Conservation (phyloP, 2,797 vertebrate species). For the Poeciliopsis infans region DNA sequence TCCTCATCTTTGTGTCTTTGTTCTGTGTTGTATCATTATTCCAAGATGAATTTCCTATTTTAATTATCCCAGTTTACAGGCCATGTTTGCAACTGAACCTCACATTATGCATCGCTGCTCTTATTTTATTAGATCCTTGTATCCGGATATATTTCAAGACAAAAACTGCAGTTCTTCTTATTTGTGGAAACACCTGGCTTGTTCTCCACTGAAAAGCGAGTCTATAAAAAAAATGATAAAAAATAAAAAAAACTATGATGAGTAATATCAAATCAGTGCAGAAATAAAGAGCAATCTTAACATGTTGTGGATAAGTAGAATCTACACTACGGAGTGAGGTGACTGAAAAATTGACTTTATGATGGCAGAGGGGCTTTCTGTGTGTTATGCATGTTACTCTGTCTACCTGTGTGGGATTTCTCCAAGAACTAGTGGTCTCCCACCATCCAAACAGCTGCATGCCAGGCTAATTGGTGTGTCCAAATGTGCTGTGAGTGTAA, state of each 20-base stretch:
- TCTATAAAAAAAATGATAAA: background rate
- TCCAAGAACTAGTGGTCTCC: background rate
- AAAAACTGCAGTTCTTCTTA: background rate
- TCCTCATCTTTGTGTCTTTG: background rate
- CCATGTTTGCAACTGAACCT: background rate
- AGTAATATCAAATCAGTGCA: background rate
- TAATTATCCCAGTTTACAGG: background rate
- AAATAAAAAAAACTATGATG: background rate
- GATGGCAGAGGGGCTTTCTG: background rate
- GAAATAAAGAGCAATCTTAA: background rate
- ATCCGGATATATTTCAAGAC: background rate
- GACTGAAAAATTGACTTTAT: background rate
- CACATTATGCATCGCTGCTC: background rate
- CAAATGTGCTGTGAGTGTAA: background rate
- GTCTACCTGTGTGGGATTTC: background rate
- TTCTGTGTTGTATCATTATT: background rate
- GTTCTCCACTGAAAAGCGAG: background rate
- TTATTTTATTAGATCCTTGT: background rate
- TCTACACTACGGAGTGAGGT: background rate
- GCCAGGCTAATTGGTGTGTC: slow-evolving; percentile 6
- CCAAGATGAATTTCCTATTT: too few relatives aligned
- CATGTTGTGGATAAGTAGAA: background rate
- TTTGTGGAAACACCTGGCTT: background rate
- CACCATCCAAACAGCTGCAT: slow-evolving; percentile 1
- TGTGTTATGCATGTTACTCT: background rate